Conservation (phyloP, 2,888 invertebrate genomes). For the Drosophila vallismaia region DNA sequence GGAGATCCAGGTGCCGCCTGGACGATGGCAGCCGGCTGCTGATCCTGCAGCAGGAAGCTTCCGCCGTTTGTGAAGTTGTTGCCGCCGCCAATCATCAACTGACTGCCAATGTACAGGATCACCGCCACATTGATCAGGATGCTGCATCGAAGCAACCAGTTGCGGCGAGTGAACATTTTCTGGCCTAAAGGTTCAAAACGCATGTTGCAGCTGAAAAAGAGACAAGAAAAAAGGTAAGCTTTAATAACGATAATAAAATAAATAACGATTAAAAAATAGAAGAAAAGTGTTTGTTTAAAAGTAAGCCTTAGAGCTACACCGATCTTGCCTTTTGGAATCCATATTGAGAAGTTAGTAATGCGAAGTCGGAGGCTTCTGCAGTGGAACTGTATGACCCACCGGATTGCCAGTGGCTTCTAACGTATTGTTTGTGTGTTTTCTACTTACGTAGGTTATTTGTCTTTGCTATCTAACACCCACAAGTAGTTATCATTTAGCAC, state of each 20-base stretch:
- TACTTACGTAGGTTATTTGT: conserved; percentile 19
- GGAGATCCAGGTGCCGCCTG: conserved; percentile 50
- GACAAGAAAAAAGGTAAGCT: conserved; percentile 1
- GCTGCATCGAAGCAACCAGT: conserved; percentile 90
- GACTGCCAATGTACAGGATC: conserved; percentile 89
- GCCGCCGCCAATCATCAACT: conserved; percentile 85
- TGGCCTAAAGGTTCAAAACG: conserved; percentile 81
- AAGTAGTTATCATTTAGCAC: conserved; percentile 21
- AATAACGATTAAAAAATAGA: no score
- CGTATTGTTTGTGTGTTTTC: conserved; percentile 1
- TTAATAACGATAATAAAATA: not conserved
- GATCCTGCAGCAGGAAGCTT: conserved; percentile 82
- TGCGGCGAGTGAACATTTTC: conserved; percentile 86
- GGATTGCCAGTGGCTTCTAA: not conserved
- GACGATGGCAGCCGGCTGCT: conserved; percentile 60
- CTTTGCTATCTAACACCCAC: conserved; percentile 25
- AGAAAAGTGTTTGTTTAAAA: no score
- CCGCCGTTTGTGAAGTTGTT: conserved; percentile 81
- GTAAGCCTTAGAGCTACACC: no score
- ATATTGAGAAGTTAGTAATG: conserved; percentile 25
- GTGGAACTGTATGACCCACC: conserved; percentile 6
- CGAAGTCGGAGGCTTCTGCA: conserved; percentile 2
- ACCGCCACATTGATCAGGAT: conserved; percentile 90
- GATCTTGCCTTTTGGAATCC: conserved; percentile 49
- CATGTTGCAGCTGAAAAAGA: conserved; percentile 68